Evolutionary conservation across 2,113 vertebrate genomes (phyloP).

Genomic region (Cisticola juncidis): DNA sequence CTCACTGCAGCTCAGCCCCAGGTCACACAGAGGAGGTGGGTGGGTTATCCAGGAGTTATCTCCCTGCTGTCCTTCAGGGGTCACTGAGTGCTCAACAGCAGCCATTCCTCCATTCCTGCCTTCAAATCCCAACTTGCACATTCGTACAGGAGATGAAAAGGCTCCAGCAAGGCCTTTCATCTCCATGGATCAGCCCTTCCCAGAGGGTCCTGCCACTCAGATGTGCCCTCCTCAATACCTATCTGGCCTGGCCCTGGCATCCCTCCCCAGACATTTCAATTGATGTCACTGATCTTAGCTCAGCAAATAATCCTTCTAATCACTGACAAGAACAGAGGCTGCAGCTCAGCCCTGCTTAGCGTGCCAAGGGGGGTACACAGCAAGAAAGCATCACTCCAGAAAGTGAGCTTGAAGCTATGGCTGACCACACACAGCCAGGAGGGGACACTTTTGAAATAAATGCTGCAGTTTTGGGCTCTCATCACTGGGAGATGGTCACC

Average conservation of each 20-base stretch:
- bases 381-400: not conserved
- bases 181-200: slow-evolving; percentile 2
- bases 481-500: not conserved
- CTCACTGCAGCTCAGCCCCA: not conserved
- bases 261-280: slow-evolving; percentile 8
- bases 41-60: not conserved
- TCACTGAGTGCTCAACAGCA: not conserved
- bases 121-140: not conserved
- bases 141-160: not conserved
- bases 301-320: slow-evolving; percentile 46
- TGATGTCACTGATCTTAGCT: slow-evolving; percentile 36
- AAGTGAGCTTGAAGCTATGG: not conserved
- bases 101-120: not conserved
- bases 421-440: not conserved
- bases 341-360: not conserved
- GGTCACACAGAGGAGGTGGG: not conserved
- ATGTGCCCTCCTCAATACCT: not conserved
- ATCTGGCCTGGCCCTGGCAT: not conserved
- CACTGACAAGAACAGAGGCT: slow-evolving; percentile 4
- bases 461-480: not conserved
- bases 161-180: slow-evolving; percentile 1
- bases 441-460: not conserved
- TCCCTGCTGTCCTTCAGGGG: not conserved
- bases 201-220: not conserved
- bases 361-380: not conserved